These are phyloP conservation scores for Pogoniulus pusillus DNA, from an alignment of 2,797 vertebrate species.

Conservation along the genomic window DNA sequence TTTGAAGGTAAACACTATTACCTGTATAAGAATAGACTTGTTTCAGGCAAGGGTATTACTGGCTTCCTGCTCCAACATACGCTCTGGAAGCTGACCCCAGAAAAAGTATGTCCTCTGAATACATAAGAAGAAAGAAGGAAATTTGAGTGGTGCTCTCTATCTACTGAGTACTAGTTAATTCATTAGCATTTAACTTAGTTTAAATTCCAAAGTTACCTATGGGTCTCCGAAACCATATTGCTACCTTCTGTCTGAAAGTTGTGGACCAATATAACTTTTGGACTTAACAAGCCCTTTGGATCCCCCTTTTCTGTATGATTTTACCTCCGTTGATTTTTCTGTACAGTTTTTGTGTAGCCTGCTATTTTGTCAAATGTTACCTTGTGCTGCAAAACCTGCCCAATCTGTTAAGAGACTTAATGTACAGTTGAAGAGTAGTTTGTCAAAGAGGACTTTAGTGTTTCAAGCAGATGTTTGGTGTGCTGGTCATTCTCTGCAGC, in stretches of 20 bases:
- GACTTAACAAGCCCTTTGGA: not conserved
- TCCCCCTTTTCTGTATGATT: not conserved
- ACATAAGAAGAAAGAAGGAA: not conserved
- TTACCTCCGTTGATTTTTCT: not conserved
- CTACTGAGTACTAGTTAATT: not conserved
- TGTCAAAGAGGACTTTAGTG: no score
- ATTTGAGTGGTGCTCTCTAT: no score
- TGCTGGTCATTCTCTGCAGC: no score
- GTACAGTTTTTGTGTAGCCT: not conserved
- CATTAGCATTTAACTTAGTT: not conserved
- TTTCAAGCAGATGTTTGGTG: no score
- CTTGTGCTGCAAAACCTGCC: not conserved
- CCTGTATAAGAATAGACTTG: not conserved
- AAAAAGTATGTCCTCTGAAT: not conserved
- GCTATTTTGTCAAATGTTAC: not conserved
- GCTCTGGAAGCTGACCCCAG: not conserved
- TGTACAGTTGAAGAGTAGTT: no score
- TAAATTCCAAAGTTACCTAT: not conserved
- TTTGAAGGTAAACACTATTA: not conserved
- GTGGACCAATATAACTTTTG: not conserved
- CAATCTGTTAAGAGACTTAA: no score
- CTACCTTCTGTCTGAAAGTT: not conserved
- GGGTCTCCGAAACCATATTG: not conserved
- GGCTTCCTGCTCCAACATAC: not conserved
- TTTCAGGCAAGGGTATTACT: not conserved